phyloP scores from a whole-genome alignment of 2,113 vertebrate genomes.

The Vulpes ferrilata region DNA sequence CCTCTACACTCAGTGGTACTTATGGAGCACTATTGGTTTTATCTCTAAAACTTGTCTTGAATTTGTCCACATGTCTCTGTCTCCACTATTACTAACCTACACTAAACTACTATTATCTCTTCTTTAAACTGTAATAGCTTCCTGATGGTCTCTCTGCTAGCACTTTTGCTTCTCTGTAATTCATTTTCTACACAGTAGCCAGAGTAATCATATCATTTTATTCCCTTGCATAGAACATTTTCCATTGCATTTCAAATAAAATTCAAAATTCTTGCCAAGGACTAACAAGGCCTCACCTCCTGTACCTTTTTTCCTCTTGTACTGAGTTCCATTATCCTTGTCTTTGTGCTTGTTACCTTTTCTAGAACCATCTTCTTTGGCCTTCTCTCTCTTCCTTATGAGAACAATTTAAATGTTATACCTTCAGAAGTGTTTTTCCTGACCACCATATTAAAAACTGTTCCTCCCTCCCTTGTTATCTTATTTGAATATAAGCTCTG shows the following conservation, averaged over 20 bases:
- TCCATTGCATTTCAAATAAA: neutral
- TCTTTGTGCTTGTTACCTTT: neutral
- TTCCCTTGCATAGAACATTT: neutral
- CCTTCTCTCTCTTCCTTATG: neutral
- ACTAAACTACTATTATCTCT: neutral
- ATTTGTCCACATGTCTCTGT: neutral
- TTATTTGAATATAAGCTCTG: neutral
- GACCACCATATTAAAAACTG: conserved; percentile 9
- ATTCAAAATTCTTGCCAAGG: neutral
- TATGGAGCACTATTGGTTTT: neutral
- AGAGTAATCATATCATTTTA: neutral
- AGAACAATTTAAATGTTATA: neutral
- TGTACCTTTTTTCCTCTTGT: neutral
- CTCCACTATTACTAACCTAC: conserved; percentile 13
- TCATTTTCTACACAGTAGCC: neutral
- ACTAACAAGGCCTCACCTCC: neutral
- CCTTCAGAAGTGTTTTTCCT: neutral
- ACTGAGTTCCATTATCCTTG: neutral
- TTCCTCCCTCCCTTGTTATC: neutral
- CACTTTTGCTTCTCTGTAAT: neutral
- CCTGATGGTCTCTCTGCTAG: neutral
- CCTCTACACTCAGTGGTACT: neutral
- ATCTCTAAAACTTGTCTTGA: conserved; percentile 6
- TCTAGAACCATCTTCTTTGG: neutral
- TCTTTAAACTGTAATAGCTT: neutral